phyloP scores from a whole-genome alignment of 2,113 vertebrate species.

The Pangasianodon gigas region DNA sequence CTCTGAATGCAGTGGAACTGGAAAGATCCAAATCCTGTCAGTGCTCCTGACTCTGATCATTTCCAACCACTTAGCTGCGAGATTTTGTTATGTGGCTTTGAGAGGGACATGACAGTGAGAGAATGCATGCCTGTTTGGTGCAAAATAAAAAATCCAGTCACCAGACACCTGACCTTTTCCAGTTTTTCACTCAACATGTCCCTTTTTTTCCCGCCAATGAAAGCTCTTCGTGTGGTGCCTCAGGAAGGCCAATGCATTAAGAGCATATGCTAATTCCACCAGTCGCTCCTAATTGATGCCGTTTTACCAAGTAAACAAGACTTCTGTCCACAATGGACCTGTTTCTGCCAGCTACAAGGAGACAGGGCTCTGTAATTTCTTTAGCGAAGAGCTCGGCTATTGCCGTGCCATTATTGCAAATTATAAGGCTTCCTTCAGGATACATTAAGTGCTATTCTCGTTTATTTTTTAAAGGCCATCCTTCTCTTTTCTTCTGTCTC shows the following conservation, averaged over 20 bases:
- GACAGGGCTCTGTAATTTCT: conserved; percentile 80
- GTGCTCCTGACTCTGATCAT: conserved; percentile 48
- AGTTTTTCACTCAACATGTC: conserved; percentile 78
- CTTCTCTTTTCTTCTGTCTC: conserved; percentile 64
- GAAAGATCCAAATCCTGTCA: conserved; percentile 10
- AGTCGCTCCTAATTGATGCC: conserved; percentile 83
- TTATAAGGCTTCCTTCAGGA: conserved; percentile 78
- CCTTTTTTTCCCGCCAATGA: conserved; percentile 74
- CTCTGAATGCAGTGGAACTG: neutral
- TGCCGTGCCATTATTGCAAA: conserved; percentile 90
- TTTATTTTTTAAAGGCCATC: conserved; percentile 79
- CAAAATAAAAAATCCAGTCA: conserved; percentile 74
- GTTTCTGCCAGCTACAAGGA: conserved; percentile 78
- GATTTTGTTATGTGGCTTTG: conserved; percentile 61
- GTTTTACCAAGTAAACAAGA: conserved; percentile 86
- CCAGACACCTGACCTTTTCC: conserved; percentile 84
- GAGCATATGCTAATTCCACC: conserved; percentile 83
- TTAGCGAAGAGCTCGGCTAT: conserved; percentile 78
- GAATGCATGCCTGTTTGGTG: conserved; percentile 80
- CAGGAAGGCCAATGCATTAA: conserved; percentile 84
- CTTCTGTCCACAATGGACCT: conserved; percentile 74
- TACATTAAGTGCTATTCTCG: conserved; percentile 76
- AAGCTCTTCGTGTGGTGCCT: conserved; percentile 69
- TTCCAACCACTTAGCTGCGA: conserved; percentile 52
- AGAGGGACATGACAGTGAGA: conserved; percentile 73